Conservation (phyloP, 2,888 invertebrate genomes). For the Saturnia japonica region DNA sequence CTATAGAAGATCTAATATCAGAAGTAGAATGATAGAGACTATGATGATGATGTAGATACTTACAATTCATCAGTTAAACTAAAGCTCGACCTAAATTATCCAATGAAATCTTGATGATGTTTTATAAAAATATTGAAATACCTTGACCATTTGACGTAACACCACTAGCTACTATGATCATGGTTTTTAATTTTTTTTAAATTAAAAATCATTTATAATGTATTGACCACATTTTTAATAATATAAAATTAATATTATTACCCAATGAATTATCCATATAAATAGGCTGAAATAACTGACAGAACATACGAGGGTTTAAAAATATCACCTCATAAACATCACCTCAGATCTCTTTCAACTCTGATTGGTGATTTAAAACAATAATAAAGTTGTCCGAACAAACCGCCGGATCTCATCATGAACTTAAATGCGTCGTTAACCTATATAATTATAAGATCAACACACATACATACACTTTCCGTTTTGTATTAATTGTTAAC, state of each 20-base stretch:
- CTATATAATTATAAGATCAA: conserved; percentile 24
- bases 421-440: conserved; percentile 31
- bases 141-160: not conserved
- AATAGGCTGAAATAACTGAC: conserved; percentile 4
- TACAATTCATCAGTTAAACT: not conserved
- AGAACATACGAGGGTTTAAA: conserved; percentile 24
- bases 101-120: not conserved
- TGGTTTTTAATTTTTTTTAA: not conserved
- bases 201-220: not conserved
- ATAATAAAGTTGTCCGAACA: conserved; percentile 33
- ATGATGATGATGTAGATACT: too few relatives aligned
- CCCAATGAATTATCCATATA: not conserved
- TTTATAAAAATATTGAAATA: not conserved
- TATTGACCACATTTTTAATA: not conserved
- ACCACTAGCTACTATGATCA: not conserved
- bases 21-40: not conserved
- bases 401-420: conserved; percentile 26
- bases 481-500: not conserved
- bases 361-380: conserved; percentile 32
- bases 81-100: too few relatives aligned
- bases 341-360: conserved; percentile 24
- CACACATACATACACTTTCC: not conserved
- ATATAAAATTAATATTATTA: not conserved
- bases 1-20: not conserved
- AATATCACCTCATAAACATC: conserved; percentile 25